Conservation (phyloP, 2,888 invertebrate species). For the Ennomos erosarius region DNA sequence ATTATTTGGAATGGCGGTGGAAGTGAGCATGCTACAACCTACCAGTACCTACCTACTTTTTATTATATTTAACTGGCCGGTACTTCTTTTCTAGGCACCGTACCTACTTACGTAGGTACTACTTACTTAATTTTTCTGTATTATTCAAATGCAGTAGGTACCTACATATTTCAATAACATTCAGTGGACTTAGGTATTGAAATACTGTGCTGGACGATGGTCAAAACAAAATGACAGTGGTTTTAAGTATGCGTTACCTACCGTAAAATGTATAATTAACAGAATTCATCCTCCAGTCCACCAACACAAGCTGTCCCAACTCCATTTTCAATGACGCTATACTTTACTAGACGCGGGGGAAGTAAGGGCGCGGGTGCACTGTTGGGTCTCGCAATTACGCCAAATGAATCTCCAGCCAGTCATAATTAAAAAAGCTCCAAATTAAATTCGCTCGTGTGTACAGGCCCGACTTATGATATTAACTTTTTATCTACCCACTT, state of each 20-base stretch:
- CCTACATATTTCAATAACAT: no score
- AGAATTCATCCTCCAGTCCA: not conserved
- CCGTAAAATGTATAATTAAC: conserved; percentile 3
- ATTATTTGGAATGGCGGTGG: no score
- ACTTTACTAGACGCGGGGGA: conserved; percentile 59
- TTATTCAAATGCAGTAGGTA: no score
- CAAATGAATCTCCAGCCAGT: conserved; percentile 77
- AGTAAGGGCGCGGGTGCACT: conserved; percentile 60
- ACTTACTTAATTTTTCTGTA: no score
- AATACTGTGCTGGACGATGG: not conserved
- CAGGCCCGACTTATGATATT: conserved; percentile 79
- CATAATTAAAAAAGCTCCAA: conserved; percentile 85
- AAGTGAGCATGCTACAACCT: no score
- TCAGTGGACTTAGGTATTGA: no score
- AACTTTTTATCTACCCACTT: conserved; percentile 78
- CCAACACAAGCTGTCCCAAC: conserved; percentile 21
- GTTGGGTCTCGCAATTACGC: conserved; percentile 80
- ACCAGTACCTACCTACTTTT: no score
- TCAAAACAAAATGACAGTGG: conserved; percentile 2
- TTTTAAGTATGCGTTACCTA: conserved; percentile 2
- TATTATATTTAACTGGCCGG: no score
- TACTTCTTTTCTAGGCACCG: no score
- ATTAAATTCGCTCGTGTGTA: conserved; percentile 84
- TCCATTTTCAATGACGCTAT: conserved; percentile 46
- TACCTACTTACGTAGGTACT: no score